These are phyloP conservation scores for Chrysopa pallens DNA, from an alignment of 1,140 invertebrate genomes.

Conservation along the genomic window DNA sequence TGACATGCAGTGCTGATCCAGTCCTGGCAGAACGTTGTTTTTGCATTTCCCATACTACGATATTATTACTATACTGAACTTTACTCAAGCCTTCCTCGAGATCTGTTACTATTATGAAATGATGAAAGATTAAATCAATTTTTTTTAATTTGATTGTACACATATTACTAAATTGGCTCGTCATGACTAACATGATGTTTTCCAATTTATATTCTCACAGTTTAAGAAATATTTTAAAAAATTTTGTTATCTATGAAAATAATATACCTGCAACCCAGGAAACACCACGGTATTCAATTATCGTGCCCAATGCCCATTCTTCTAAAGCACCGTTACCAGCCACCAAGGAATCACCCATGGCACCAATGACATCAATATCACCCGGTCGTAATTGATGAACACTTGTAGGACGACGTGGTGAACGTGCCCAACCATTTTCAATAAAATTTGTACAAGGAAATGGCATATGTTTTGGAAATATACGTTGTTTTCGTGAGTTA, in stretches of 20 bases:
- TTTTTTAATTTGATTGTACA: no score
- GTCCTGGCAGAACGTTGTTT: no score
- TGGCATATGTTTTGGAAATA: constrained; percentile 11
- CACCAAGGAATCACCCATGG: constrained; percentile 61
- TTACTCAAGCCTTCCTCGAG: no score
- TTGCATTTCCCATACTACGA: no score
- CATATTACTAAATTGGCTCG: no score
- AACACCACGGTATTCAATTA: constrained; percentile 58
- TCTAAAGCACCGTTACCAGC: constrained; percentile 60
- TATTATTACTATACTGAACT: no score
- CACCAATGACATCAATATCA: constrained; percentile 60
- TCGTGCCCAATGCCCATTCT: constrained; percentile 47
- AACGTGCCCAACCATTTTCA: constrained; percentile 8
- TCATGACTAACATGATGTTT: no score
- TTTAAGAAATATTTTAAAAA: neutral
- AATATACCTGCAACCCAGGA: constrained; percentile 50
- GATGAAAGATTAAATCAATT: no score
- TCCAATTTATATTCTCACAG: no score
- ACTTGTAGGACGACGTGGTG: constrained; percentile 11
- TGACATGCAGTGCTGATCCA: no score
- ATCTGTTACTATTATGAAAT: no score
- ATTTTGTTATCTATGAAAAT: neutral
- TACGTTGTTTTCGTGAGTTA: constrained; percentile 9
- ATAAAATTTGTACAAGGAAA: constrained; percentile 20
- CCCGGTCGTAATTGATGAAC: constrained; percentile 49